These are phyloP conservation scores for Ameiurus melas DNA, from an alignment of 2,113 vertebrate genomes.

Conservation along the genomic window DNA sequence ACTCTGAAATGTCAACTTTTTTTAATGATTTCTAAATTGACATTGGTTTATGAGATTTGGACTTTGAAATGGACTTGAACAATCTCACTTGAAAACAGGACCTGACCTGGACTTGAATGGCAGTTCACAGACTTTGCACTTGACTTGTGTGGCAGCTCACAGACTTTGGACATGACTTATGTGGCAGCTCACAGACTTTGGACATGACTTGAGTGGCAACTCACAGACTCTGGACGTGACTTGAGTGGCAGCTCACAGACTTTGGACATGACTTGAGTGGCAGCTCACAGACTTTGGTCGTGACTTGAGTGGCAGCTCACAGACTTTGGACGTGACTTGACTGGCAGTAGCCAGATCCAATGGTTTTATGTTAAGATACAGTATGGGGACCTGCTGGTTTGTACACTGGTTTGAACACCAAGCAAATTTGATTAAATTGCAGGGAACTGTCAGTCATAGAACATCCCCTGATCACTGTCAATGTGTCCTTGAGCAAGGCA, in stretches of 20 bases:
- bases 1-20: neutral
- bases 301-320: neutral
- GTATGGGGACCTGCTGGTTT: neutral
- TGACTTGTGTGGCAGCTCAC: neutral
- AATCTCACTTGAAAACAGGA: neutral
- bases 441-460: neutral
- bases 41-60: neutral
- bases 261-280: neutral
- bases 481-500: neutral
- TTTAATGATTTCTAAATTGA: neutral
- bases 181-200: neutral
- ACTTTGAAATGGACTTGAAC: neutral
- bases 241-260: neutral
- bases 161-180: neutral
- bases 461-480: neutral
- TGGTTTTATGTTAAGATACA: neutral
- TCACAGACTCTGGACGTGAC: neutral
- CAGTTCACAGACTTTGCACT: neutral
- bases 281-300: neutral
- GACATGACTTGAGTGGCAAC: neutral
- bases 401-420: neutral
- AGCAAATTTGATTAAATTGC: neutral
- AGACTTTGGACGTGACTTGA: no score
- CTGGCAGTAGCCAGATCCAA: neutral
- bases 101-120: neutral